Conservation (phyloP, 2,113 vertebrate species). For the Origma solitaria region DNA sequence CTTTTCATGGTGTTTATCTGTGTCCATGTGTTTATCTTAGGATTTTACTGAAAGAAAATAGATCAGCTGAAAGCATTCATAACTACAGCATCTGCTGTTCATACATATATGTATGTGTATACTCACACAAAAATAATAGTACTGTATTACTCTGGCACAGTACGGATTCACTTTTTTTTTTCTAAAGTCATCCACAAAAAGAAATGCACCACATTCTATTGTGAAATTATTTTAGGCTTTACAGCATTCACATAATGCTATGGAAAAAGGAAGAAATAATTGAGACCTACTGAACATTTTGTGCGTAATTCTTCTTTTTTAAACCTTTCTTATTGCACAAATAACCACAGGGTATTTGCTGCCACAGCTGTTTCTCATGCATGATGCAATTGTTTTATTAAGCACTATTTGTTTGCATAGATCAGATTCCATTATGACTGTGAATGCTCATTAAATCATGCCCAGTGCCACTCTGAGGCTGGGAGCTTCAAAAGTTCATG, state of each 20-base stretch:
- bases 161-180: background rate
- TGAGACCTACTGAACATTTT: background rate
- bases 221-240: background rate
- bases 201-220: background rate
- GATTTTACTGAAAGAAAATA: background rate
- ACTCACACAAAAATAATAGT: background rate
- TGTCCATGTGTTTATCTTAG: background rate
- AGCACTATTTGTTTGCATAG: slow-evolving; percentile 33
- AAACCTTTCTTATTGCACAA: background rate
- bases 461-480: background rate
- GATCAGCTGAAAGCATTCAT: background rate
- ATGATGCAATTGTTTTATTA: slow-evolving; percentile 39
- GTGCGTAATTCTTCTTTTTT: background rate
- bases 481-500: background rate
- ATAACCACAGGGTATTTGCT: slow-evolving; percentile 18
- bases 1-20: background rate
- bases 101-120: background rate
- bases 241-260: background rate
- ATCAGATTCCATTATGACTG: background rate
- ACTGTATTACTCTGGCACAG: background rate
- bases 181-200: background rate
- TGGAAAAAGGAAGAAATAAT: background rate
- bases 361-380: slow-evolving; percentile 4
- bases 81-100: background rate
- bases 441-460: background rate